Evolutionary conservation across 2,888 invertebrate genomes (phyloP).

Genomic region (Microctonus brassicae): DNA sequence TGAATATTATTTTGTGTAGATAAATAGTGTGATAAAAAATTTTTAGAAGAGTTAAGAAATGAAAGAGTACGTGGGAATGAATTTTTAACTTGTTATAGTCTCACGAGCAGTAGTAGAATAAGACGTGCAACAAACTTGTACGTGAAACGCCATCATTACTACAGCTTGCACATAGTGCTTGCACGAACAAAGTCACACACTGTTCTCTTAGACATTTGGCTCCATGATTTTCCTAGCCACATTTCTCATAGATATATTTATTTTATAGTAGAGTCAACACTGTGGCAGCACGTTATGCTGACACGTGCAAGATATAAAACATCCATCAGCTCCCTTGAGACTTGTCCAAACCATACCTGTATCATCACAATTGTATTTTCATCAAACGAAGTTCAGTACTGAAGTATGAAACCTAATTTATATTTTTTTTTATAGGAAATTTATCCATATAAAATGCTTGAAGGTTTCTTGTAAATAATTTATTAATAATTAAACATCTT

Average conservation of each 20-base stretch:
- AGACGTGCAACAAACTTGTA: constrained; percentile 4
- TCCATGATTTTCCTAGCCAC: constrained; percentile 10
- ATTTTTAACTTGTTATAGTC: constrained; percentile 38
- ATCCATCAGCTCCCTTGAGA: constrained; percentile 34
- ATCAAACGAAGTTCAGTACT: neutral
- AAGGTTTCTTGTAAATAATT: too few species aligned
- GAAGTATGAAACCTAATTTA: too few species aligned
- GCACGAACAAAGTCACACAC: neutral
- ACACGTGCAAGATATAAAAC: constrained; percentile 30
- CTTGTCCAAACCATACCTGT: neutral
- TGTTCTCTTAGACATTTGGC: neutral
- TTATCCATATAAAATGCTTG: too few species aligned
- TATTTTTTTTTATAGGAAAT: too few species aligned
- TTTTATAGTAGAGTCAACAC: neutral
- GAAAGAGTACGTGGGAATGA: constrained; percentile 23
- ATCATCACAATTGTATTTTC: neutral
- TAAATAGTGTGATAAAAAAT: neutral
- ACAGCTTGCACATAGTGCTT: neutral
- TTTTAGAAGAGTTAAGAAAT: neutral
- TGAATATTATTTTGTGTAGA: too few species aligned
- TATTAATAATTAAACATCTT: too few species aligned
- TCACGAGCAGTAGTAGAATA: constrained; percentile 24
- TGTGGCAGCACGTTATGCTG: constrained; percentile 9
- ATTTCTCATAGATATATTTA: neutral
- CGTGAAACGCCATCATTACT: neutral